These are phyloP conservation scores for Schizaphis graminum DNA, from an alignment of 2,888 invertebrate species.

Conservation along the genomic window DNA sequence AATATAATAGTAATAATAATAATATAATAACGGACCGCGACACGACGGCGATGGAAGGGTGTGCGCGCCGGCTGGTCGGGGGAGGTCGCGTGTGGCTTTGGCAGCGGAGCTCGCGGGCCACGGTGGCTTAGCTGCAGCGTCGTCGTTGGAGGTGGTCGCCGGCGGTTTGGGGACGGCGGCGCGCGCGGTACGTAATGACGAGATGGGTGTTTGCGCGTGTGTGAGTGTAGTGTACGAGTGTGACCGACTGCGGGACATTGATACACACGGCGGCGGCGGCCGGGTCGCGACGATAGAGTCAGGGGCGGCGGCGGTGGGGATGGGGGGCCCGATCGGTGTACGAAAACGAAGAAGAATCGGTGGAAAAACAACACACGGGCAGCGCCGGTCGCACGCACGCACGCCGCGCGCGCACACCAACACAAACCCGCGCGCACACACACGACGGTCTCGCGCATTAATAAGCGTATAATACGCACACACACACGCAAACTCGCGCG, in stretches of 20 bases:
- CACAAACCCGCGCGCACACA: constrained; percentile 31
- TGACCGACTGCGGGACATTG: constrained; percentile 62
- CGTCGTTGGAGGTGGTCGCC: background rate
- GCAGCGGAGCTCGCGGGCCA: constrained; percentile 18
- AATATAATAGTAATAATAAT: background rate
- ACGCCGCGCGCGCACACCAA: constrained; percentile 23
- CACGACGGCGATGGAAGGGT: background rate
- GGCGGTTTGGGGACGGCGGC: background rate
- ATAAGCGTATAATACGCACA: background rate
- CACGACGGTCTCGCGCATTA: constrained; percentile 1
- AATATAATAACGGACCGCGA: constrained; percentile 4
- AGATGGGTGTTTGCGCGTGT: constrained; percentile 54
- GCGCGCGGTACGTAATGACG: constrained; percentile 45
- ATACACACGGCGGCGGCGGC: constrained; percentile 45
- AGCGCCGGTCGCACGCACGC: constrained; percentile 31
- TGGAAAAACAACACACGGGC: constrained; percentile 63
- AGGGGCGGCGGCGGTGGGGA: constrained; percentile 5
- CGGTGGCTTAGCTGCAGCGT: background rate
- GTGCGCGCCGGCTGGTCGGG: background rate
- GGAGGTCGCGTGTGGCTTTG: constrained; percentile 32
- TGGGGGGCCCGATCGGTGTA: constrained; percentile 46
- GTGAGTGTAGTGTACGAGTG: constrained; percentile 50
- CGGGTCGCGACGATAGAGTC: background rate
- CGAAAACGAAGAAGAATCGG: constrained; percentile 66
- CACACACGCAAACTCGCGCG: background rate